Evolutionary conservation across 2,888 invertebrate species (phyloP).

Genomic region (Lucinisca nassula): DNA sequence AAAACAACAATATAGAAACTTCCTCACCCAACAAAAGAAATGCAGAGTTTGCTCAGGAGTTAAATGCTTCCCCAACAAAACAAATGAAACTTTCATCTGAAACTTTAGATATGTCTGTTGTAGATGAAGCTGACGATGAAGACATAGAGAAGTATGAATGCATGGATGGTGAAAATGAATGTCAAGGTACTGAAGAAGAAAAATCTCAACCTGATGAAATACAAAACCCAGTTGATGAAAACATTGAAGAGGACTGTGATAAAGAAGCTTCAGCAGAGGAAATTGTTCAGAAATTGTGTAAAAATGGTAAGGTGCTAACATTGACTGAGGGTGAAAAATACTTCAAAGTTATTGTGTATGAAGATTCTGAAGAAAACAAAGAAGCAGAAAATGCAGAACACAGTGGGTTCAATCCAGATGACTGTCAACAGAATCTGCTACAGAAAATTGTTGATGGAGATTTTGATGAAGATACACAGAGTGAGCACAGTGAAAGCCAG

Average conservation of each 20-base stretch:
- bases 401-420: neutral
- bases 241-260: neutral
- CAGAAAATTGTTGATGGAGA: neutral
- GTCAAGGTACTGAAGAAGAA: too few relatives aligned
- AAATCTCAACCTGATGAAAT: too few relatives aligned
- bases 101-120: too few relatives aligned
- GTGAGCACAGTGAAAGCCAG: neutral
- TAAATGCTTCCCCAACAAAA: neutral
- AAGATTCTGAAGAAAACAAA: slow-evolving; percentile 57
- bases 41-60: neutral
- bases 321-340: slow-evolving; percentile 66
- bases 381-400: slow-evolving; percentile 13
- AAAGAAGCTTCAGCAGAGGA: slow-evolving; percentile 52
- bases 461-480: neutral
- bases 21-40: neutral
- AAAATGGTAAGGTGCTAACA: slow-evolving; percentile 65
- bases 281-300: slow-evolving; percentile 64
- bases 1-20: neutral
- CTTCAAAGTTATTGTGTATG: slow-evolving; percentile 68
- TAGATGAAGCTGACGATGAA: neutral
- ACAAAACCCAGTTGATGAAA: too few relatives aligned
- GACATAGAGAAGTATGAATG: too few relatives aligned
- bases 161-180: too few relatives aligned
- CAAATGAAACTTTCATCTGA: too few relatives aligned
- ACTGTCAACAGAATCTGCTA: neutral